Conservation (phyloP, 2,797 vertebrate genomes). For the Hyperoplus lanceolatus region DNA sequence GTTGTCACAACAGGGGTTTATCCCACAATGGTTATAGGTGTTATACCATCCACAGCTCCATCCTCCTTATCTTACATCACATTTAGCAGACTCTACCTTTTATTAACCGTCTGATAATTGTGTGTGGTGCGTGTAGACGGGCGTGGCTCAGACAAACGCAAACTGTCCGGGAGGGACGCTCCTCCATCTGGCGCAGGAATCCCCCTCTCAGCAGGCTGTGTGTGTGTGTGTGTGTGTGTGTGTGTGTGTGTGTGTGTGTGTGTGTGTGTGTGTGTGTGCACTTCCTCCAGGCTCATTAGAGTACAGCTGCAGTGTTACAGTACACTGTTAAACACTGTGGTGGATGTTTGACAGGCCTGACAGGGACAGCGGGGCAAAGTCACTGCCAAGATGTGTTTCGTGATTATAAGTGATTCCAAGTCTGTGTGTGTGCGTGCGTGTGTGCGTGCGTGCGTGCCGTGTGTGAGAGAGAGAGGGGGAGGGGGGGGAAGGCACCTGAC, state of each 20-base stretch:
- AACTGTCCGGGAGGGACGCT: constrained; percentile 78
- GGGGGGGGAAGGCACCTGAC: too few species aligned
- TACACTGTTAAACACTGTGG: constrained; percentile 61
- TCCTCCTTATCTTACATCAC: not conserved
- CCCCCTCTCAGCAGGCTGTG: constrained; percentile 76
- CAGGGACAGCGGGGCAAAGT: constrained; percentile 28
- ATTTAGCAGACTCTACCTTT: constrained; percentile 34
- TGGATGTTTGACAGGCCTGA: constrained; percentile 50
- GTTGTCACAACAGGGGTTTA: not conserved
- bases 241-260: constrained; percentile 29
- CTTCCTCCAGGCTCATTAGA: constrained; percentile 75
- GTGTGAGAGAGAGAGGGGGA: not conserved
- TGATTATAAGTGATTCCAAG: constrained; percentile 4
- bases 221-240: constrained; percentile 30
- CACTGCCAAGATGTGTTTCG: constrained; percentile 32
- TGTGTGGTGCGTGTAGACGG: constrained; percentile 55
- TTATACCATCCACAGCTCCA: not conserved
- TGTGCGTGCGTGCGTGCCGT: too few species aligned
- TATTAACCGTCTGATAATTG: constrained; percentile 59
- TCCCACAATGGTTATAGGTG: not conserved
- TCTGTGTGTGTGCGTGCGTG: not conserved
- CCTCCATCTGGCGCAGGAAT: constrained; percentile 84
- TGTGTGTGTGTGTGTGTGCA: not conserved
- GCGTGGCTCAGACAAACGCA: constrained; percentile 73
- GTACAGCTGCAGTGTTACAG: constrained; percentile 64